Percentiles rank a stretch among this genome's conserved stretches.
Conservation (phyloP, 2,888 invertebrate species). For the Macaria notata region DNA sequence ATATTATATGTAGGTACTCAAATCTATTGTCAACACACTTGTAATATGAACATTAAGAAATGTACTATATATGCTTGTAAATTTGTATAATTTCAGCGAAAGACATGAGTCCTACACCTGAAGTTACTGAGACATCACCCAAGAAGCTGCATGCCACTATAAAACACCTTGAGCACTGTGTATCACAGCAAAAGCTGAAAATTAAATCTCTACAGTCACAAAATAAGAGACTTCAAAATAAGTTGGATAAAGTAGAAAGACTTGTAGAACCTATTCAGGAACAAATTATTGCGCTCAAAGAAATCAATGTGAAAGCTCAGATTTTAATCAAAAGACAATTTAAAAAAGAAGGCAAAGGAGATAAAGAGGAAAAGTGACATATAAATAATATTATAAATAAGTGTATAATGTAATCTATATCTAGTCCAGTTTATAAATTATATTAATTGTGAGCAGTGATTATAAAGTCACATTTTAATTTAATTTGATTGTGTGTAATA, state of each 20-base stretch:
- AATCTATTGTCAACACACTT: too few relatives aligned
- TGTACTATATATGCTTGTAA: too few relatives aligned
- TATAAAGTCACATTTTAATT: too few relatives aligned
- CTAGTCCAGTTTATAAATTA: too few relatives aligned
- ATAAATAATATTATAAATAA: too few relatives aligned
- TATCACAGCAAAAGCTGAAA: constrained; percentile 2
- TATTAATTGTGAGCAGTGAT: too few relatives aligned
- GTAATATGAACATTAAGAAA: too few relatives aligned
- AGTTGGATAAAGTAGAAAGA: constrained; percentile 2
- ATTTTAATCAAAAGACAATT: constrained; percentile 8
- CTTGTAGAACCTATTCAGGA: constrained; percentile 7
- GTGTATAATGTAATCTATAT: too few relatives aligned
- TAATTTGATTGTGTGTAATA: too few relatives aligned
- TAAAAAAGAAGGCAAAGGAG: constrained; percentile 4
- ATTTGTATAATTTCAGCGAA: not conserved
- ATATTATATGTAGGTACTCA: too few relatives aligned
- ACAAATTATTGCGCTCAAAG: constrained; percentile 8
- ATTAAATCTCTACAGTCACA: constrained; percentile 1
- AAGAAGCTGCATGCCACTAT: constrained; percentile 2
- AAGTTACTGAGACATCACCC: constrained; percentile 1
- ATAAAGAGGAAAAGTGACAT: constrained; percentile 4
- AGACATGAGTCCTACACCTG: constrained; percentile 1
- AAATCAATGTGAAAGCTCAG: constrained; percentile 10
- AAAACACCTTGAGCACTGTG: constrained; percentile 1
- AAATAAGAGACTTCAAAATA: constrained; percentile 2